Percentiles rank a stretch among this genome's conserved stretches.
Conservation (phyloP, 2,797 vertebrate genomes). For the Neosilurus mollespiculum region DNA sequence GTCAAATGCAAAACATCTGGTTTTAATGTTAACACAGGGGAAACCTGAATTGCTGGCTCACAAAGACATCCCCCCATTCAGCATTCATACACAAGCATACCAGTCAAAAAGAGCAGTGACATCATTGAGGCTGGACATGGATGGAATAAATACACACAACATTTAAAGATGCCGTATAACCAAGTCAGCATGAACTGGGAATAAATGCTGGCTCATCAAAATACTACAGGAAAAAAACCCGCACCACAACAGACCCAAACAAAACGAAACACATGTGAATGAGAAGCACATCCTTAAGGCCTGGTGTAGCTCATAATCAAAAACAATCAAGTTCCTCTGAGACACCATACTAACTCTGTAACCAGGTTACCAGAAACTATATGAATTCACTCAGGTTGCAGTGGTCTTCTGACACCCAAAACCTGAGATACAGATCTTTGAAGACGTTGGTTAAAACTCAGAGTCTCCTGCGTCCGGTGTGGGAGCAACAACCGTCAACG, state of each 20-base stretch:
- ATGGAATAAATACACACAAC: conserved; percentile 21
- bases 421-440: conserved; percentile 5
- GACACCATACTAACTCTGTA: neutral
- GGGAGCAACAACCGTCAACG: conserved; percentile 16
- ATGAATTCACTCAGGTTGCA: neutral
- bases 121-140: conserved; percentile 18
- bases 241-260: conserved; percentile 19
- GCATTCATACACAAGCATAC: conserved; percentile 27
- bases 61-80: conserved; percentile 37
- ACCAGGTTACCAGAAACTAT: conserved; percentile 10
- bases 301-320: conserved; percentile 9
- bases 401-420: neutral
- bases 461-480: conserved; percentile 14
- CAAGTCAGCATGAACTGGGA: conserved; percentile 19
- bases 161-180: conserved; percentile 17
- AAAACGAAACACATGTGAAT: conserved; percentile 20
- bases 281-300: conserved; percentile 20
- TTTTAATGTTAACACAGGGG: conserved; percentile 46
- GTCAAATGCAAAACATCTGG: conserved; percentile 48
- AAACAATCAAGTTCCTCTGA: neutral
- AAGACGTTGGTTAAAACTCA: conserved; percentile 11
- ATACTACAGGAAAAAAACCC: neutral
- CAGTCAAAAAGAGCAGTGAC: conserved; percentile 29
- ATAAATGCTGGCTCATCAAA: conserved; percentile 34
- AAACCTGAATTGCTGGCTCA: conserved; percentile 43